Conservation (phyloP, 2,113 vertebrate species). For the Motacilla alba region DNA sequence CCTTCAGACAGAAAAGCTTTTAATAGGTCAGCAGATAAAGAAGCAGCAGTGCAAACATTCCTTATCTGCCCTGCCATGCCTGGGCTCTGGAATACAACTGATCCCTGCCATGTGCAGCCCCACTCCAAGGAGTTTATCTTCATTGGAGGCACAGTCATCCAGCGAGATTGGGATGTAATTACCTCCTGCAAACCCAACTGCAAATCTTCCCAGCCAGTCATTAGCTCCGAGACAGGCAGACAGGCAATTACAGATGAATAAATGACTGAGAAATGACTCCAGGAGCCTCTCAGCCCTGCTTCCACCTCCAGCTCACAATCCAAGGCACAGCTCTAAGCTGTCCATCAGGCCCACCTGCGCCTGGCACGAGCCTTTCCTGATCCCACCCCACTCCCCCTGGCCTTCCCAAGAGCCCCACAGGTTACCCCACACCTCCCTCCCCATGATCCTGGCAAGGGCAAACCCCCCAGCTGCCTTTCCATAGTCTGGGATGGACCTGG, state of each 20-base stretch:
- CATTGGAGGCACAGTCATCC: slow-evolving; percentile 56
- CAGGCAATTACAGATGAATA: slow-evolving; percentile 72
- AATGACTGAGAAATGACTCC: slow-evolving; percentile 65
- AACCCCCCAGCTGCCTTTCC: neutral
- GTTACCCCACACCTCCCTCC: neutral
- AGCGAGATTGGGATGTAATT: slow-evolving; percentile 65
- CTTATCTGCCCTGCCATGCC: slow-evolving; percentile 65
- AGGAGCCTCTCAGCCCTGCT: slow-evolving; percentile 9
- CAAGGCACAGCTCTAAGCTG: neutral
- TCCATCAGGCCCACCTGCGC: neutral
- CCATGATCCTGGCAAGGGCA: neutral
- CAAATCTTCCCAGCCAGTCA: slow-evolving; percentile 70
- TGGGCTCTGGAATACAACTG: slow-evolving; percentile 54
- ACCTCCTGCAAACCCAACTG: slow-evolving; percentile 66
- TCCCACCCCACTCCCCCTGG: neutral
- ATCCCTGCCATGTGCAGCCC: slow-evolving; percentile 49
- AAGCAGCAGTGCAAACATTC: slow-evolving; percentile 29
- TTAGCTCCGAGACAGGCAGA: slow-evolving; percentile 66
- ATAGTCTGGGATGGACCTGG: neutral
- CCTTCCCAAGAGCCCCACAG: neutral
- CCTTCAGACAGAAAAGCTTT: slow-evolving; percentile 49
- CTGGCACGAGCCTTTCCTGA: neutral
- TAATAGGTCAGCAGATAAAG: slow-evolving; percentile 55
- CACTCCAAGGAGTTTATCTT: slow-evolving; percentile 57
- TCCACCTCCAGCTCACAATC: slow-evolving; percentile 9